Evolutionary conservation across 2,113 vertebrate genomes (phyloP).

Genomic region (Eira barbara): DNA sequence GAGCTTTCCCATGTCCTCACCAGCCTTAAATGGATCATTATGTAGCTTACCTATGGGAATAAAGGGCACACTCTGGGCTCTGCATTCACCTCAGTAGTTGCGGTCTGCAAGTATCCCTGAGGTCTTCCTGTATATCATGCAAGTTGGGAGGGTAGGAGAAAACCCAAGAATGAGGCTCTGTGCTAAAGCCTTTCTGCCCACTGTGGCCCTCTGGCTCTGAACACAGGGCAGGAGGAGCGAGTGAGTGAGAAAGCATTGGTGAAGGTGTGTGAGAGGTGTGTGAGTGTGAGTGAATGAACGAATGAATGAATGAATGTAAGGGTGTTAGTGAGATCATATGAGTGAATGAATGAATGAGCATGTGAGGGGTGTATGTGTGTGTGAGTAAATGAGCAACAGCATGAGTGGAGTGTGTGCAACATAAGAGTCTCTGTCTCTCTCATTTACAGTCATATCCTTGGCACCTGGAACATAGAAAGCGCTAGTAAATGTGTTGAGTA

Average conservation of each 20-base stretch:
- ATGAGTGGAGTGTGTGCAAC: not conserved
- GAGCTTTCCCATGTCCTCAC: accelerated
- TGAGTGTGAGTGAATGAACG: not conserved
- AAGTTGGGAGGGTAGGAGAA: not conserved
- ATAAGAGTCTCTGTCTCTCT: not conserved
- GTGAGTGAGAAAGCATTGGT: too few species aligned
- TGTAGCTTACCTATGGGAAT: accelerated
- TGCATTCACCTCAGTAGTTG: not conserved
- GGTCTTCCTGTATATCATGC: not conserved
- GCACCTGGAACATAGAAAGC: not conserved
- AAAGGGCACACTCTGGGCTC: not conserved
- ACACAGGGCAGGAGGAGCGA: not conserved
- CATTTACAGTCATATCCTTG: too few species aligned
- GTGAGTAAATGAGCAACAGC: not conserved
- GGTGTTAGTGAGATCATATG: not conserved
- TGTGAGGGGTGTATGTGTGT: not conserved
- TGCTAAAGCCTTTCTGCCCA: not conserved
- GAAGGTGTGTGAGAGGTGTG: not conserved
- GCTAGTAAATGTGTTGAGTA: not conserved
- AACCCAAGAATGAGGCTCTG: too few species aligned
- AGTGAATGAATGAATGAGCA: not conserved
- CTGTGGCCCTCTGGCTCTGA: not conserved
- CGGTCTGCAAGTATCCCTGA: not conserved
- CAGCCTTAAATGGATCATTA: not conserved
- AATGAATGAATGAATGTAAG: not conserved